A percentile compares a stretch with the other conserved stretches of the same genome.
phyloP scores from a whole-genome alignment of 2,113 vertebrate genomes.

The Telmatochromis sp. region DNA sequence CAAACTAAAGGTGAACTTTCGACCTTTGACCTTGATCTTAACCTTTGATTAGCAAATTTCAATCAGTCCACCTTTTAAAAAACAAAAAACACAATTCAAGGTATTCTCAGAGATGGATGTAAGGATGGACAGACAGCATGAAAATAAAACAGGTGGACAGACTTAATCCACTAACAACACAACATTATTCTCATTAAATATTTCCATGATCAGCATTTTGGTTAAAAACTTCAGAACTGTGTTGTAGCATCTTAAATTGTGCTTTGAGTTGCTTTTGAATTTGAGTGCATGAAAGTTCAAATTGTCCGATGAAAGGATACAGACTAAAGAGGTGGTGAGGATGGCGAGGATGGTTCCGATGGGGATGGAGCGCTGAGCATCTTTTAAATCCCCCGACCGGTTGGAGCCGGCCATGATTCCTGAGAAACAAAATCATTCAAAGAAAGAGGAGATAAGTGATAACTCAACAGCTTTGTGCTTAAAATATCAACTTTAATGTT shows the following conservation, averaged over 20 bases:
- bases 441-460: background rate
- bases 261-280: background rate
- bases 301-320: conserved; percentile 75
- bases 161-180: background rate
- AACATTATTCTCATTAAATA: background rate
- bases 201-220: background rate
- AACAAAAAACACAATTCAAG: background rate
- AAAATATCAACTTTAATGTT: background rate
- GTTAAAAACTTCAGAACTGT: background rate
- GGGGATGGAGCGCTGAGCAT: conserved; percentile 90
- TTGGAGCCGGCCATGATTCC: conserved; percentile 93
- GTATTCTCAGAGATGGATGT: background rate
- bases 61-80: background rate
- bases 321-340: conserved; percentile 86
- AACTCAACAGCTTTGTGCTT: background rate
- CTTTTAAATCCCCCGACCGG: conserved; percentile 86
- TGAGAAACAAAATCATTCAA: conserved; percentile 29
- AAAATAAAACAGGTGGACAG: background rate
- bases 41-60: background rate
- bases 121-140: background rate
- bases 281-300: background rate
- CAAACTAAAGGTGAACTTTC: background rate
- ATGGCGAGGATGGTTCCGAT: conserved; percentile 88
- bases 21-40: background rate
- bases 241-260: background rate